A percentile compares a stretch with the other conserved stretches of the same genome.
phyloP scores from a whole-genome alignment of 2,888 invertebrate species.

The Mylabris sibirica region DNA sequence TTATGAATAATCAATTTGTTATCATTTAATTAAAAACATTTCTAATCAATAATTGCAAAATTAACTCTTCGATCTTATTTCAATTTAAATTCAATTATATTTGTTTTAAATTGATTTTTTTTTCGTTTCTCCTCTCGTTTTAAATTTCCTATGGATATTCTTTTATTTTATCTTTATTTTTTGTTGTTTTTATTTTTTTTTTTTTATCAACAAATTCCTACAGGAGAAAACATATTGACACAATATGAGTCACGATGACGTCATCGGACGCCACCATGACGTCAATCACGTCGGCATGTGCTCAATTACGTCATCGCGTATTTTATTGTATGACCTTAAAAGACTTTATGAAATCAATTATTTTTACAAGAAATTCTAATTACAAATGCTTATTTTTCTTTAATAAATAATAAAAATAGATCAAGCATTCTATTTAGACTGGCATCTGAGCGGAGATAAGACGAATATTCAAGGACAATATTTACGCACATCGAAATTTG shows the following conservation, averaged over 20 bases:
- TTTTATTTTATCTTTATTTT: no score
- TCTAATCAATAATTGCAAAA: neutral
- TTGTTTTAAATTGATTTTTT: no score
- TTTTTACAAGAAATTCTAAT: neutral
- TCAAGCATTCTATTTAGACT: no score
- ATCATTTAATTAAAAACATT: neutral
- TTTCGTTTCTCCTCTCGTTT: no score
- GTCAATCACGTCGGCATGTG: slow-evolving; percentile 52
- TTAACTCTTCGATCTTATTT: no score
- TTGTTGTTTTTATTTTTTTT: no score
- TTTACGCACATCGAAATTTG: slow-evolving; percentile 32
- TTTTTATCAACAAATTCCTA: neutral
- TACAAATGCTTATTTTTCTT: no score
- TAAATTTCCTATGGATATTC: no score
- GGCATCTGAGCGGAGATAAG: no score
- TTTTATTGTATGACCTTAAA: slow-evolving; percentile 22
- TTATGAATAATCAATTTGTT: neutral
- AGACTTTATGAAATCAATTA: neutral
- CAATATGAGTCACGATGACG: slow-evolving; percentile 57
- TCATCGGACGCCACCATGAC: slow-evolving; percentile 52
- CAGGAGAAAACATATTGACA: slow-evolving; percentile 15
- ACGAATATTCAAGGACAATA: slow-evolving; percentile 28
- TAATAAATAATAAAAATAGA: no score
- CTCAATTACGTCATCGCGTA: slow-evolving; percentile 50
- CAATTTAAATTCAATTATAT: no score